Percentiles rank a stretch among this genome's conserved stretches.
phyloP scores from a whole-genome alignment of 2,797 vertebrate species.

The Vultur gryphus region DNA sequence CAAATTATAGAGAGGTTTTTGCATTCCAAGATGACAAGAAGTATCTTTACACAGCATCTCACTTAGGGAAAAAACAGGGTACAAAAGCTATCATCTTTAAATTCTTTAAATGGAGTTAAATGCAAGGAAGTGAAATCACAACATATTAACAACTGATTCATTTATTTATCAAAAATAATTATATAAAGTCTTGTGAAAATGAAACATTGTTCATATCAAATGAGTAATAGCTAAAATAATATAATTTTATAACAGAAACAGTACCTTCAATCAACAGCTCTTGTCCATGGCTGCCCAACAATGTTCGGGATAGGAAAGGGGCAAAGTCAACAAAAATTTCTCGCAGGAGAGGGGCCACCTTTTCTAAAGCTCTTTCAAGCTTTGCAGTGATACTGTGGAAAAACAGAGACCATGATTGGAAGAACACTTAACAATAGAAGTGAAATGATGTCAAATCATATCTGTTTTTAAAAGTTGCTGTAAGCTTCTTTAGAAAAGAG shows the following conservation, averaged over 20 bases:
- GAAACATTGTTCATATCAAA: not conserved
- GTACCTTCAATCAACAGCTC: conserved; percentile 99
- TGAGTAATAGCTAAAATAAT: not conserved
- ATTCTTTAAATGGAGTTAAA: not conserved
- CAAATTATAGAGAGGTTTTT: not conserved
- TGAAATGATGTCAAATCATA: not conserved
- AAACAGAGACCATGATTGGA: conserved; percentile 27
- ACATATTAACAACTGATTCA: not conserved
- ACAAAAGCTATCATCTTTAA: not conserved
- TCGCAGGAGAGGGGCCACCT: conserved; percentile 94
- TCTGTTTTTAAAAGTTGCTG: not conserved
- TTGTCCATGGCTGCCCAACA: conserved; percentile 98
- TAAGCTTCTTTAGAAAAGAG: not conserved
- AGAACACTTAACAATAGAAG: conserved; percentile 41
- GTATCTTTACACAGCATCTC: not conserved
- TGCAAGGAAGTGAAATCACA: not conserved
- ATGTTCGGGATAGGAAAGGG: conserved; percentile 93
- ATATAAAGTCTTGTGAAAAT: not conserved
- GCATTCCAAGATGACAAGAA: not conserved
- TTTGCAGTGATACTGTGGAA: conserved; percentile 94
- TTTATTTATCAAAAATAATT: not conserved
- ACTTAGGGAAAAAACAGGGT: not conserved
- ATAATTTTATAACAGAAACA: conserved; percentile 5
- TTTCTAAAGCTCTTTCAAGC: conserved; percentile 97
- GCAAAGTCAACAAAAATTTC: conserved; percentile 99